phyloP scores from a whole-genome alignment of 1,140 invertebrate species.

The Caenorhabditis briggsae region DNA sequence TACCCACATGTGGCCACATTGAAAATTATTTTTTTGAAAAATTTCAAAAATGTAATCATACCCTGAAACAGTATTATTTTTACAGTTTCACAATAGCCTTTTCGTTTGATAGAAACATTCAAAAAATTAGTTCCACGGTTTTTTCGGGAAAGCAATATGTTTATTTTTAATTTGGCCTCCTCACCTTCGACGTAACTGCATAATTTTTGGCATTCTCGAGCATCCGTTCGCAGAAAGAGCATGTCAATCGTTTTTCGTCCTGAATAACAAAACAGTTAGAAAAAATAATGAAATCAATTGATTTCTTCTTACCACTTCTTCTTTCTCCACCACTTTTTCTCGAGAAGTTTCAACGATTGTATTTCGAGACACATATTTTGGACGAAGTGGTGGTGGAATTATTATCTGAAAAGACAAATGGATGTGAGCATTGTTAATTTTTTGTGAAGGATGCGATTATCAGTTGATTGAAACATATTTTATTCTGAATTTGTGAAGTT shows the following conservation, averaged over 20 bases:
- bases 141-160: too few relatives aligned
- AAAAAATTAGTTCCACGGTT: too few relatives aligned
- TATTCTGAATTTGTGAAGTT: too few relatives aligned
- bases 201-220: conserved; percentile 69
- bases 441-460: too few relatives aligned
- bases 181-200: conserved; percentile 66
- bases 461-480: neutral
- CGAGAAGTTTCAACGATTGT: conserved; percentile 13
- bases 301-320: conserved; percentile 18
- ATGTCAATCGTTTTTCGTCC: conserved; percentile 66
- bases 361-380: conserved; percentile 3
- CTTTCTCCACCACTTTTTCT: conserved; percentile 1
- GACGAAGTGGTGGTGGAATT: conserved; percentile 1
- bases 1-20: too few relatives aligned
- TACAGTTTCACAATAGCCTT: too few relatives aligned
- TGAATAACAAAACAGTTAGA: neutral
- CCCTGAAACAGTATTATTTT: too few relatives aligned
- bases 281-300: neutral
- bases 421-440: too few relatives aligned
- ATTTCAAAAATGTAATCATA: too few relatives aligned
- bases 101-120: too few relatives aligned
- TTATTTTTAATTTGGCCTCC: too few relatives aligned
- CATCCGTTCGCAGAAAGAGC: conserved; percentile 70
- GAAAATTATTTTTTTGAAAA: too few relatives aligned
- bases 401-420: neutral